Conservation (phyloP, 2,888 invertebrate species). For the Tenthredo amoena region DNA sequence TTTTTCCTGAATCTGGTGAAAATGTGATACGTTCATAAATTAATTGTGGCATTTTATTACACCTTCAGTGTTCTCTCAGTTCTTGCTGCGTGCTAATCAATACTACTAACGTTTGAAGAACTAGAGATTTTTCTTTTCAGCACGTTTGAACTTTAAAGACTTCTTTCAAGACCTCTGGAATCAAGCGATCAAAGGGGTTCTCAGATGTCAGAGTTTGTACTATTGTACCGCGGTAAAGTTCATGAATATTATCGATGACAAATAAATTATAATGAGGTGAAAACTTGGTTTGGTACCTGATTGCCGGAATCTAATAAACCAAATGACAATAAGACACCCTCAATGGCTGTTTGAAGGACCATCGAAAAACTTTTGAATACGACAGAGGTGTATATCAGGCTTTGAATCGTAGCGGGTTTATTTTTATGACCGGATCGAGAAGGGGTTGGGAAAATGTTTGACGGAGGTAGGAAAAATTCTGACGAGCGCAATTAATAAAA, state of each 20-base stretch:
- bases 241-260: neutral
- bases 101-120: neutral
- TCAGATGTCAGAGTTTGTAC: neutral
- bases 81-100: neutral
- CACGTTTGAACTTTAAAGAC: neutral
- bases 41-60: neutral
- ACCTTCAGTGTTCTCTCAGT: neutral
- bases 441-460: neutral
- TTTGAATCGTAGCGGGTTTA: neutral
- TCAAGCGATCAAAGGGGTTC: slow-evolving; percentile 4
- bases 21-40: neutral
- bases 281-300: neutral
- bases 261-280: neutral
- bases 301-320: neutral
- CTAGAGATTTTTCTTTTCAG: neutral
- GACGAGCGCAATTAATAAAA: neutral
- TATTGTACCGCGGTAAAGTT: neutral
- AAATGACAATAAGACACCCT: neutral
- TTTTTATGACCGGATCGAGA: neutral
- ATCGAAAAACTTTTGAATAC: neutral
- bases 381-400: neutral
- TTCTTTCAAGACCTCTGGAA: neutral
- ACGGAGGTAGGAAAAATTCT: neutral
- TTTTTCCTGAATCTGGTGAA: neutral
- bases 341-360: neutral